Evolutionary conservation across 2,888 invertebrate species (phyloP).

Genomic region (Ichneumon xanthorius): DNA sequence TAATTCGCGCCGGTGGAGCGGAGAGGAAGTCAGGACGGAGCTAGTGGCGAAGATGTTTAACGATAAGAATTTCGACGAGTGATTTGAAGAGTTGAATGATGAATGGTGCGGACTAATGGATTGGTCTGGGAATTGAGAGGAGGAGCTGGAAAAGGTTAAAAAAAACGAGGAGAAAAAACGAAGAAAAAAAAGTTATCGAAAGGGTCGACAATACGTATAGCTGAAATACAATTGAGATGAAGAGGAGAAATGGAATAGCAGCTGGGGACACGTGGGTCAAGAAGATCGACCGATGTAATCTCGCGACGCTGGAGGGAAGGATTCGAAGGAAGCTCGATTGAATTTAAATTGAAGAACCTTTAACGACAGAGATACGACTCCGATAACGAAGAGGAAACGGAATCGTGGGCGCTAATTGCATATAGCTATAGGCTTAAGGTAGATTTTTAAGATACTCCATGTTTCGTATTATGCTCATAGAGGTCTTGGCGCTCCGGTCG

Average conservation of each 20-base stretch:
- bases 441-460: slow-evolving; percentile 69
- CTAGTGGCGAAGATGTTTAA: background rate
- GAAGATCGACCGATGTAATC: background rate
- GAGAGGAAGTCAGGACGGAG: background rate
- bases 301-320: background rate
- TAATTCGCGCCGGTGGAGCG: slow-evolving; percentile 24
- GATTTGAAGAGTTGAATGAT: slow-evolving; percentile 37
- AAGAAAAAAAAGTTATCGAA: slow-evolving; percentile 1
- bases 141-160: background rate
- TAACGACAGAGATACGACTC: background rate
- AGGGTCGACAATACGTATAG: slow-evolving; percentile 11
- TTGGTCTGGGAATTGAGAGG: background rate
- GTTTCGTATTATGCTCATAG: slow-evolving; percentile 71
- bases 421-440: slow-evolving; percentile 62
- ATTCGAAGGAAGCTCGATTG: slow-evolving; percentile 17
- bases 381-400: slow-evolving; percentile 12
- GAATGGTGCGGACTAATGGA: slow-evolving; percentile 1
- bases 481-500: slow-evolving; percentile 49
- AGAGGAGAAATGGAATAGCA: background rate
- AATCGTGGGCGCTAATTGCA: slow-evolving; percentile 63
- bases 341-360: background rate
- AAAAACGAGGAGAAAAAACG: background rate
- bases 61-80: slow-evolving; percentile 1
- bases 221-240: slow-evolving; percentile 12
- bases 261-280: background rate